Base-by-base conservation (phyloP, 2,888 invertebrate species). In the Ferdinandea cuprea region DNA sequence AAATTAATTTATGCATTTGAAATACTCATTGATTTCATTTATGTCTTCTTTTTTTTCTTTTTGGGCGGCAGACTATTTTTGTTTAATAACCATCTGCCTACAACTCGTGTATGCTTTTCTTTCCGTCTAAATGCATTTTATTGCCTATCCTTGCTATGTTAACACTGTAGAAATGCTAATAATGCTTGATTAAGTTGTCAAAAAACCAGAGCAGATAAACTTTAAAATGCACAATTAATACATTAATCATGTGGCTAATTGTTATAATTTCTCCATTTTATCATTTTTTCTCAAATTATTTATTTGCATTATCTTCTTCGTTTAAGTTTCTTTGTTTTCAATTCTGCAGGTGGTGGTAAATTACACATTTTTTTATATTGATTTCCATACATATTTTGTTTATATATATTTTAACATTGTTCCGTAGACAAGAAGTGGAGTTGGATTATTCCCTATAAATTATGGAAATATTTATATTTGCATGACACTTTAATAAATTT, bases 61-160 rank as follows among this genome's bases (percentile, higher is more conserved):
- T 28, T 61, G 66, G 65, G 52, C 71, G 52, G 86, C 89, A 88
- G 86, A 88, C 32, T 65, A 8, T 73, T 66, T 71, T 72, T 19
- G 65, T 61, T 77, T 65, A 25, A 52, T 52, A 66, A 44, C 42
- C 71, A 73, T 81, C 66, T 71, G 76, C 71, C 69, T 58, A 50
- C 58, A 50, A 58, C 48, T 58, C 48, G 56, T 72, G 40, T 28
- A 56, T 65, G 52, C 59, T 74, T 74, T 54, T 15, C 56, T 80
- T 63, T 40, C 54, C 68, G 74, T 74, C 58, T 68, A 42, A 32
- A 69, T 65, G 48, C 58, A 37, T 63, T 58, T 68, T 46, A 37
- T 63, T 74, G 63, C 50, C 44, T 74, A 68, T 50, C 7, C 28
- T 58, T 50, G 74, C 76, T 69, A 52, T 69, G 44, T 69, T 50